Conservation (phyloP, 2,113 vertebrate genomes). For the Trogon melanurus region DNA sequence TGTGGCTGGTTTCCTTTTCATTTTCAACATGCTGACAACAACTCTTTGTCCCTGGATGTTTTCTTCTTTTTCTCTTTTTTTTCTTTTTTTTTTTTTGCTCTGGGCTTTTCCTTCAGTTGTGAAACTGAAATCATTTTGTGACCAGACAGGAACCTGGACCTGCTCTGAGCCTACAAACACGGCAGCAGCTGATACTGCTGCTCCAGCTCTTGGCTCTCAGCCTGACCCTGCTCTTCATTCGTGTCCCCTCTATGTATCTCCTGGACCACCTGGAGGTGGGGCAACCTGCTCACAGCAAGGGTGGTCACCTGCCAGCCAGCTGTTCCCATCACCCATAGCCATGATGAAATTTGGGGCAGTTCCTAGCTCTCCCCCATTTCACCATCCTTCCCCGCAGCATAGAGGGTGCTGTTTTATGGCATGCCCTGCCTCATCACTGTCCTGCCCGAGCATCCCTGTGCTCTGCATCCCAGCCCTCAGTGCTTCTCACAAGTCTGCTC, state of each 20-base stretch:
- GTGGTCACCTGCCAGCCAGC: background rate
- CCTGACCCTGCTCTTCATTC: background rate
- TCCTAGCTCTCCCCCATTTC: accelerated
- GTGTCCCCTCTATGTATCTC: accelerated
- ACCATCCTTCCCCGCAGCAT: background rate
- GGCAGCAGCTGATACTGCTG: background rate
- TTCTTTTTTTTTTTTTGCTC: background rate
- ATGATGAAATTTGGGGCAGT: background rate
- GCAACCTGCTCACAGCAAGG: background rate
- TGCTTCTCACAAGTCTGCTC: background rate
- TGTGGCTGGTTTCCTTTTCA: background rate
- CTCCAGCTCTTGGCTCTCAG: background rate
- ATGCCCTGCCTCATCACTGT: background rate
- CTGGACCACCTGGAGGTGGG: background rate
- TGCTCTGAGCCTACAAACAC: background rate
- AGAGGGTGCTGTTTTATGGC: background rate
- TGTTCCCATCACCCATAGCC: accelerated
- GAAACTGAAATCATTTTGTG: background rate
- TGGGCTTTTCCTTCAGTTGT: background rate
- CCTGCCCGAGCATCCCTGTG: accelerated
- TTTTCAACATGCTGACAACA: background rate
- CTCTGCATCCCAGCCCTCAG: background rate
- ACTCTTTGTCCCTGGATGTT: background rate
- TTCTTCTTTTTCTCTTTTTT: background rate
- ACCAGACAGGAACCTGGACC: background rate